phyloP scores from a whole-genome alignment of 2,797 vertebrate genomes.

The Bradypodion pumilum region DNA sequence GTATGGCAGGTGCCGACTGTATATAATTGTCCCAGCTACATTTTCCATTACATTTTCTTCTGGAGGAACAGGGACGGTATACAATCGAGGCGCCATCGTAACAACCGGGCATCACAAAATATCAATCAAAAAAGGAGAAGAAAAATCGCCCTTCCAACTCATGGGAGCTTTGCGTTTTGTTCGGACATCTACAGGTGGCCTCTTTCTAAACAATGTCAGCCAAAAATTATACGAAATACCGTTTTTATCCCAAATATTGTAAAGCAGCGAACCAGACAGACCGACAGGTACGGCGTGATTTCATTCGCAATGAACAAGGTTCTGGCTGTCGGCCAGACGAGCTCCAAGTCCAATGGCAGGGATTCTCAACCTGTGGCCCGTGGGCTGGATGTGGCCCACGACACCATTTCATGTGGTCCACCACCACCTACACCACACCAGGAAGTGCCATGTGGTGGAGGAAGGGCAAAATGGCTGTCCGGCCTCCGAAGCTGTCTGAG shows the following conservation, averaged over 20 bases:
- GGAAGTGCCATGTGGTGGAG: too few species aligned
- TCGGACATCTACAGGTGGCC: constrained; percentile 61
- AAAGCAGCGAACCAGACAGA: constrained; percentile 69
- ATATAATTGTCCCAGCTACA: constrained; percentile 58
- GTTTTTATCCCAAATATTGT: constrained; percentile 69
- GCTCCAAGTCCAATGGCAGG: too few species aligned
- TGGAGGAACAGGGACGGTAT: constrained; percentile 46
- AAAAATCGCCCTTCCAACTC: constrained; percentile 40
- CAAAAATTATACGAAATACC: constrained; percentile 63
- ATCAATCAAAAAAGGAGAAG: constrained; percentile 62
- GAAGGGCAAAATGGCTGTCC: too few species aligned
- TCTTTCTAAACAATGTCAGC: constrained; percentile 71
- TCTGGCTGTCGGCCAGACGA: constrained; percentile 58
- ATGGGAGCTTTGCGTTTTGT: constrained; percentile 64
- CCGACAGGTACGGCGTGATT: constrained; percentile 73
- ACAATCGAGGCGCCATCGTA: constrained; percentile 60
- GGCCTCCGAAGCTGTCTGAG: too few species aligned
- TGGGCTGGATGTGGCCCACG: too few species aligned
- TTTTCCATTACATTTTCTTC: constrained; percentile 70
- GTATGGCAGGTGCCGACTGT: constrained; percentile 62
- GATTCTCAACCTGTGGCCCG: too few species aligned
- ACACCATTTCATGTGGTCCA: too few species aligned
- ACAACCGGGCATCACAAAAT: constrained; percentile 56
- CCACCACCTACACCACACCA: too few species aligned
- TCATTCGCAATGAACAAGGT: constrained; percentile 62